Evolutionary conservation across 2,888 invertebrate genomes (phyloP), one percentile per base, ranked within the genome.

Genomic region (Cryptus viduatorius): DNA sequence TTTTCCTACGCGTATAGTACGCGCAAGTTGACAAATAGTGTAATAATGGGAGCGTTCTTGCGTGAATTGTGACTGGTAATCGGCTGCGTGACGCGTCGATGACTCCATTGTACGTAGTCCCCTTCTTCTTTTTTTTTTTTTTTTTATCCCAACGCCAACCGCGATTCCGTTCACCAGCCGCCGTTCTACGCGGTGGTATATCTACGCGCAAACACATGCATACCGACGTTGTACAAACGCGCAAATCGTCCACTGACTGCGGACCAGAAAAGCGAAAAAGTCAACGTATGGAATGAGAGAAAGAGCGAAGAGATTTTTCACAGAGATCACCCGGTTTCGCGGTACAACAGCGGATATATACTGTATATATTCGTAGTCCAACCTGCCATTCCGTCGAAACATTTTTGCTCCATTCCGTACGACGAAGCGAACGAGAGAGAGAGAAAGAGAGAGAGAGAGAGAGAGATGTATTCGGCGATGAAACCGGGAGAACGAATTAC

Each of bases 11-110:
- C 82, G 76, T 65, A 56, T 82, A 77, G 68, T 67, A 73, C 81
- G 80, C 78, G 79, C 82, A 82, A 81, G 77, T 82, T 86, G 86
- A 86, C 86, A 86, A 86, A 87, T 87, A 86, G 83, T 84, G 81
- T 78, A 83, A 87, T 86, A 87, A 86, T 85, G 78, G 81, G 77
- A 85, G 83, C 86, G 84, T 82, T 82, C 87, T 75, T 37, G 84
- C 86, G 67, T 79, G 83, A 83, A 85, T 82, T 79, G 79, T 82
- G 83, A 85, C 82, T 83, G 65, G 83, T 82, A 87, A 87, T 87
- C 86, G 83, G 83, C 80, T 82, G 86, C 84, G 86, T 82, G 82
- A 87, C 79, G 87, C 84, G 79, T 83, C 81, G 82, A 83, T 87
- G 83, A 86, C 81, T 87, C 86, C 83, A 85, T 87, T 87, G 87